Conservation (phyloP, 1,140 invertebrate genomes). For the Chrysopa pallens region DNA sequence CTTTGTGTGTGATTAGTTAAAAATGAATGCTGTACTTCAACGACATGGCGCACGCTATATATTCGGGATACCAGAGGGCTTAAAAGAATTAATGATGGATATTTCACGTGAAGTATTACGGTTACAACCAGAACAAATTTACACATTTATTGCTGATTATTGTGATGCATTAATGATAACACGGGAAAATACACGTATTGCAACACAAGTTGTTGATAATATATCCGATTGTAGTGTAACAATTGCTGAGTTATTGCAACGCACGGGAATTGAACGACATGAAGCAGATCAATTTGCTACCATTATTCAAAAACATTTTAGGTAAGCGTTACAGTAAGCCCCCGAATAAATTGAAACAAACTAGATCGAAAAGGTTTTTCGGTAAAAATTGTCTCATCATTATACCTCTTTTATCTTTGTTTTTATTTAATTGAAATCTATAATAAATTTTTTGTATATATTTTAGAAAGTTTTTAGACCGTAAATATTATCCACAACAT, state of each 20-base stretch:
- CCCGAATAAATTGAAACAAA: no score
- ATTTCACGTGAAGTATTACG: constrained; percentile 46
- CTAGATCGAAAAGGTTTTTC: no score
- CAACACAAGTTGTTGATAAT: constrained; percentile 25
- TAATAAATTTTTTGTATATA: no score
- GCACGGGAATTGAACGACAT: constrained; percentile 21
- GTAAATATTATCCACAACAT: constrained; percentile 8
- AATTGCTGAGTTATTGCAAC: constrained; percentile 21
- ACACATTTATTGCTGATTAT: constrained; percentile 48
- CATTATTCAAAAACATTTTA: constrained; percentile 20
- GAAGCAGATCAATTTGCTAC: constrained; percentile 23
- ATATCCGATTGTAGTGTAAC: constrained; percentile 22
- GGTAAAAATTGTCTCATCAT: no score
- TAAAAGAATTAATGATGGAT: constrained; percentile 46
- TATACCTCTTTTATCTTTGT: no score
- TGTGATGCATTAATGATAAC: constrained; percentile 43
- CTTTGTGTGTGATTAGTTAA: no score
- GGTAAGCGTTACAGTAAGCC: no score
- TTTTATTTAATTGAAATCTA: no score
- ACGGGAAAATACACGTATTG: constrained; percentile 36
- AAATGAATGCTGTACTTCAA: constrained; percentile 14
- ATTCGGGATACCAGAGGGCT: constrained; percentile 34
- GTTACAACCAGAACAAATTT: constrained; percentile 37
- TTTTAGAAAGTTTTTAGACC: constrained; percentile 20
- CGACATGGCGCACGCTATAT: constrained; percentile 19